These are phyloP conservation scores for Hofmannophila pseudospretella DNA, from an alignment of 2,888 invertebrate genomes.

Conservation along the genomic window DNA sequence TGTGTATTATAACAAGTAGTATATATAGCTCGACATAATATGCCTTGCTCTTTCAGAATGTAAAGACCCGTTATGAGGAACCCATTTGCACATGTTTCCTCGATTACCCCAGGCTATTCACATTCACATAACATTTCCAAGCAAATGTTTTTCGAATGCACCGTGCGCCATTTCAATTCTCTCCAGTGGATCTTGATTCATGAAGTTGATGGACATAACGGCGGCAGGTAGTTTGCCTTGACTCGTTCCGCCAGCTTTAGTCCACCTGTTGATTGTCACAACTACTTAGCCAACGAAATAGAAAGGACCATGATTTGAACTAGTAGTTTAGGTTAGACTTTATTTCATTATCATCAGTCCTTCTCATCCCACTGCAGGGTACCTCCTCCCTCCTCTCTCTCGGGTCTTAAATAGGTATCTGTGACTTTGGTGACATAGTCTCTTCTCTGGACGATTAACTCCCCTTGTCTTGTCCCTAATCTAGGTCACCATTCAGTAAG, in stretches of 20 bases:
- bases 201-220: slow-evolving; percentile 27
- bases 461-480: too few relatives aligned
- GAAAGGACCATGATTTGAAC: slow-evolving; percentile 27
- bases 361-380: too few relatives aligned
- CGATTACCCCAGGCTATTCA: slow-evolving; percentile 50
- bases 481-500: too few relatives aligned
- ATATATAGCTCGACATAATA: not conserved
- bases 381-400: too few relatives aligned
- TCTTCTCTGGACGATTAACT: too few relatives aligned
- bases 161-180: slow-evolving; percentile 44
- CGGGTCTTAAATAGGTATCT: too few relatives aligned
- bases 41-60: slow-evolving; percentile 1
- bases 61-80: slow-evolving; percentile 52
- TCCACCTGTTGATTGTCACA: slow-evolving; percentile 35
- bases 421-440: too few relatives aligned
- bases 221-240: slow-evolving; percentile 37
- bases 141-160: slow-evolving; percentile 53
- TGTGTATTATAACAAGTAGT: not conserved
- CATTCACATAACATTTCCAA: slow-evolving; percentile 48
- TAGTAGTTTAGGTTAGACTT: too few relatives aligned
- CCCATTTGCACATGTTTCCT: slow-evolving; percentile 61
- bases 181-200: slow-evolving; percentile 39
- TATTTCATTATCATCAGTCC: too few relatives aligned
- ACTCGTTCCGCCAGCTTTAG: slow-evolving; percentile 27
- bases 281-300: slow-evolving; percentile 40